Percentiles rank a stretch among this genome's conserved stretches.
Evolutionary conservation across 2,797 vertebrate species (phyloP).

Genomic region (Poeciliopsis paucimaculata): DNA sequence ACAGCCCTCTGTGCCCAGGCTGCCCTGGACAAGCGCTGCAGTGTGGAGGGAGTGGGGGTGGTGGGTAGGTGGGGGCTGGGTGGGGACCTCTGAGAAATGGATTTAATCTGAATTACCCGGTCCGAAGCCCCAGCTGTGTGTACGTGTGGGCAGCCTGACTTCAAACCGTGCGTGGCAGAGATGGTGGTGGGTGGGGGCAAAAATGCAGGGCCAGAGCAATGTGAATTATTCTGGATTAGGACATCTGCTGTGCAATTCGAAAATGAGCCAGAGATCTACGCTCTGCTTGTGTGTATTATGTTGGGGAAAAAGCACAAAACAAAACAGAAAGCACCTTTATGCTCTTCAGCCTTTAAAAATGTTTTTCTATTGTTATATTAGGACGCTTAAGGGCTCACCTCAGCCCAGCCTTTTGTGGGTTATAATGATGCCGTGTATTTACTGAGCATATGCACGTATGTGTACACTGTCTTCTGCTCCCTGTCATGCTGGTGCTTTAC

Average conservation of each 20-base stretch:
- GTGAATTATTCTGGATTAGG: conserved; percentile 86
- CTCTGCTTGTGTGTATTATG: conserved; percentile 21
- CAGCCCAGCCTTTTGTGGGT: conserved; percentile 8
- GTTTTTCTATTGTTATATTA: neutral
- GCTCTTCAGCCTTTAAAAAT: neutral
- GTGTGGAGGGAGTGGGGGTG: conserved; percentile 67
- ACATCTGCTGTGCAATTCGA: conserved; percentile 82
- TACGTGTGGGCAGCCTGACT: conserved; percentile 59
- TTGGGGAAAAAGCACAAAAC: conserved; percentile 1
- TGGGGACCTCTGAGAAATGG: conserved; percentile 84
- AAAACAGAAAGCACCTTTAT: neutral
- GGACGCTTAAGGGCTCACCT: neutral
- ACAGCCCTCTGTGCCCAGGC: conserved; percentile 68
- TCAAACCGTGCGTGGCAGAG: conserved; percentile 35
- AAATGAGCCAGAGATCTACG: conserved; percentile 73
- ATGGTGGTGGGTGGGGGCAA: conserved; percentile 66
- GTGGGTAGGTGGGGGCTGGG: conserved; percentile 70
- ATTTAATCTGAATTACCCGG: conserved; percentile 84
- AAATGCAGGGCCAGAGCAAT: conserved; percentile 78
- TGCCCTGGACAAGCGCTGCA: conserved; percentile 77
- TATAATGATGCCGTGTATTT: conserved; percentile 18
- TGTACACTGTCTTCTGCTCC: conserved; percentile 33
- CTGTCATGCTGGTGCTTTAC: conserved; percentile 61
- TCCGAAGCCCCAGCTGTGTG: conserved; percentile 82
- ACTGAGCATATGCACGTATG: conserved; percentile 15